These are phyloP conservation scores for Eptesicus fuscus DNA, from an alignment of 2,113 vertebrate genomes.

Conservation along the genomic window DNA sequence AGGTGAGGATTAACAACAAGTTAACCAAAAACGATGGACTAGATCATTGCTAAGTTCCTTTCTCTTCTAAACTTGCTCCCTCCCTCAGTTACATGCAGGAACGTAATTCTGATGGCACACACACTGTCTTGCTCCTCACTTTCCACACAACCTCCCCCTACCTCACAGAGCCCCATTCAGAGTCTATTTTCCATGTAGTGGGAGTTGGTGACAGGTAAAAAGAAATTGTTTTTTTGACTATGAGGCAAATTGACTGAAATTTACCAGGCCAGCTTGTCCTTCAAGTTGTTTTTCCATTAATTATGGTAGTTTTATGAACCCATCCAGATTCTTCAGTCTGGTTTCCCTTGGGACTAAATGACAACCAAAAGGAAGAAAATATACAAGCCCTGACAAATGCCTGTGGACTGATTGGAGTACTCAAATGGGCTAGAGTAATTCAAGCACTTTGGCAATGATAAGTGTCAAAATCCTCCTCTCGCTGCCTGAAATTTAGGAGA, in stretches of 20 bases:
- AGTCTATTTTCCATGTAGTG: background rate
- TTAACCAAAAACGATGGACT: background rate
- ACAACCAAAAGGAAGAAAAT: background rate
- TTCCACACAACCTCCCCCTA: background rate
- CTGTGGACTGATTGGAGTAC: background rate
- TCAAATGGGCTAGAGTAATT: background rate
- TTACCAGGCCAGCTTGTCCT: background rate
- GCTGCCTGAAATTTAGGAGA: background rate
- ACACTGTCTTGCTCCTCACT: background rate
- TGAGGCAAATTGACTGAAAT: background rate
- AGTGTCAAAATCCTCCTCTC: background rate
- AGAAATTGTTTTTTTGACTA: background rate
- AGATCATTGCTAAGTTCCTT: background rate
- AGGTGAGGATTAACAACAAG: too few species aligned
- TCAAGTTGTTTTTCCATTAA: background rate
- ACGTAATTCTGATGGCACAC: background rate
- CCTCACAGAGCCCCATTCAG: background rate
- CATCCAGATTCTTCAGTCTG: background rate
- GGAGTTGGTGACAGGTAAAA: background rate
- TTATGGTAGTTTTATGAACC: background rate
- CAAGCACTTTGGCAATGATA: background rate
- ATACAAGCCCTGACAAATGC: background rate
- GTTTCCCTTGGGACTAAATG: background rate
- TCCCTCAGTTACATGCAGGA: background rate
- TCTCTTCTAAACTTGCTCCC: background rate